phyloP scores from a whole-genome alignment of 2,797 vertebrate genomes.

The Telmatherina bonti region DNA sequence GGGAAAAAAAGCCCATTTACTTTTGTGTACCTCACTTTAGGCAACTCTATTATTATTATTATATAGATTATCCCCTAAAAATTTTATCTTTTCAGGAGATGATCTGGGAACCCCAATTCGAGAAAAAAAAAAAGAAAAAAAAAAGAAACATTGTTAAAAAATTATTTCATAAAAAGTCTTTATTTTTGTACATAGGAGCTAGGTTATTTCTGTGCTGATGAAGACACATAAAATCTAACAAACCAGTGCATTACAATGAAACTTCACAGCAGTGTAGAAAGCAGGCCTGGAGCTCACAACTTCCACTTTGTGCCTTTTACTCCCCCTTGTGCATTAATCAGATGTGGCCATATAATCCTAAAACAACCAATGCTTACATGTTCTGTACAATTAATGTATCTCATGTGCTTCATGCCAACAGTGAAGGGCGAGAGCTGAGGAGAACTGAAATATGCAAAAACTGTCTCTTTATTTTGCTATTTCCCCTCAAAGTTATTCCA shows the following conservation, averaged over 20 bases:
- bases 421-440: slow-evolving; percentile 50
- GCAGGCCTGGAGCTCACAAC: slow-evolving; percentile 52
- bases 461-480: slow-evolving; percentile 5
- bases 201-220: slow-evolving; percentile 73
- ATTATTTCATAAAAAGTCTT: slow-evolving; percentile 70
- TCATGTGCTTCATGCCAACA: slow-evolving; percentile 73
- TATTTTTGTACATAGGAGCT: slow-evolving; percentile 80
- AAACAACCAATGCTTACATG: slow-evolving; percentile 48
- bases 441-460: slow-evolving; percentile 30
- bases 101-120: too few relatives aligned
- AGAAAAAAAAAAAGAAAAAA: neutral
- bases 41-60: too few relatives aligned
- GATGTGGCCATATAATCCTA: slow-evolving; percentile 47
- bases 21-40: neutral
- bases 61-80: too few relatives aligned
- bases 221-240: slow-evolving; percentile 73
- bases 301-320: slow-evolving; percentile 36
- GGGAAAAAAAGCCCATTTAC: neutral
- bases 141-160: neutral
- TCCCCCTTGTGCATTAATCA: slow-evolving; percentile 53
- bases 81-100: neutral
- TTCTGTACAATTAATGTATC: slow-evolving; percentile 63
- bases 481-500: slow-evolving; percentile 13
- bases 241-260: slow-evolving; percentile 86
- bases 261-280: slow-evolving; percentile 85